Percentiles rank a stretch among this genome's conserved stretches.
Evolutionary conservation across 2,797 vertebrate species (phyloP).

Genomic region (Coccyzus lansbergi): DNA sequence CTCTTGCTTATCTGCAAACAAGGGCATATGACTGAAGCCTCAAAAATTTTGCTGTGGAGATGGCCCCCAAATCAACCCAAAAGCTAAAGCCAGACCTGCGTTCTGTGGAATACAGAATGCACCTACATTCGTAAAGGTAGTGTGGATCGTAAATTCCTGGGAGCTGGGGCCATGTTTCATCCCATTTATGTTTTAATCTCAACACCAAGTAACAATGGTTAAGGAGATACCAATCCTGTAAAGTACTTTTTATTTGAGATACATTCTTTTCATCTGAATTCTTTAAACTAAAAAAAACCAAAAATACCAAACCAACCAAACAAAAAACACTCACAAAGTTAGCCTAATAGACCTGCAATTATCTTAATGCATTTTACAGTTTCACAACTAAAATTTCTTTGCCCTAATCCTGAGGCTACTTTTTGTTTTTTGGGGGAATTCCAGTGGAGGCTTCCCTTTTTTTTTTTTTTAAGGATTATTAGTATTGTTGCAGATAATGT

Average conservation of each 20-base stretch:
- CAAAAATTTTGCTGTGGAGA: neutral
- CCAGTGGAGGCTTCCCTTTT: neutral
- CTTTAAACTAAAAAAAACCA: neutral
- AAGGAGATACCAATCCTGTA: neutral
- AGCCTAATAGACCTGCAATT: neutral
- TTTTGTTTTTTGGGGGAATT: neutral
- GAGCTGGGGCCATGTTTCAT: neutral
- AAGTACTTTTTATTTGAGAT: neutral
- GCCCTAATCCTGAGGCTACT: neutral
- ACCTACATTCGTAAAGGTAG: neutral
- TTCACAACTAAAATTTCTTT: neutral
- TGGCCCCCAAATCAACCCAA: neutral
- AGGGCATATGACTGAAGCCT: neutral
- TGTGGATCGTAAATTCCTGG: neutral
- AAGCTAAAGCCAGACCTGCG: neutral
- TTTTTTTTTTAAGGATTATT: neutral
- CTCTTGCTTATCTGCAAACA: neutral
- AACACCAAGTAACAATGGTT: neutral
- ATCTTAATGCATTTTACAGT: neutral
- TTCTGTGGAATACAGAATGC: neutral
- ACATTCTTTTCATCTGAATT: neutral
- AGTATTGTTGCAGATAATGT: neutral
- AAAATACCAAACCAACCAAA: neutral
- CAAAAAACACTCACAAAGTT: neutral
- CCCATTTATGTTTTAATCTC: neutral